Percentiles rank a stretch among this genome's conserved stretches.
Evolutionary conservation across 2,888 invertebrate genomes (phyloP).

Genomic region (Adelognathus sp.): DNA sequence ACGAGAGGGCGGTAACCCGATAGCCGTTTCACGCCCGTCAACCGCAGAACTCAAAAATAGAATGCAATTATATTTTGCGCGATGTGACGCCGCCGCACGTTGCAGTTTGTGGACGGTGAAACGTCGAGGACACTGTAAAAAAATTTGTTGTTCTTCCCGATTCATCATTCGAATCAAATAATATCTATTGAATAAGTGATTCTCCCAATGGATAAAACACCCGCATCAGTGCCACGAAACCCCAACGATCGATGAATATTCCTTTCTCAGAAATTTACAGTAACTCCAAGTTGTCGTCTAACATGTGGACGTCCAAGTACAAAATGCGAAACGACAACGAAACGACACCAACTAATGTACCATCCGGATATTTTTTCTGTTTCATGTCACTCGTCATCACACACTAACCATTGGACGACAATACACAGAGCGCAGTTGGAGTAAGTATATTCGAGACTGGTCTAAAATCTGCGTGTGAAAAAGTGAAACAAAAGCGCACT

Average conservation of each 20-base stretch:
- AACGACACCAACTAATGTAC: conserved; percentile 44
- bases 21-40: too few species aligned
- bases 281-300: conserved; percentile 12
- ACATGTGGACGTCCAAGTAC: conserved; percentile 26
- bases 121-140: too few species aligned
- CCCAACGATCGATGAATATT: too few species aligned
- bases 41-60: too few species aligned
- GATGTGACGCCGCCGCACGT: too few species aligned
- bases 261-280: conserved; percentile 8
- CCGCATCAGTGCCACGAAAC: not conserved
- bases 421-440: conserved; percentile 80
- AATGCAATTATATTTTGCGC: too few species aligned
- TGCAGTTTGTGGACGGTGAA: too few species aligned
- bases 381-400: conserved; percentile 71
- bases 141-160: too few species aligned
- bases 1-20: too few species aligned
- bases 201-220: not conserved
- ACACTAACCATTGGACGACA: conserved; percentile 56
- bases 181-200: too few species aligned
- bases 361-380: conserved; percentile 68
- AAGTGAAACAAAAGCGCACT: not conserved
- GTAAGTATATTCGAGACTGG: conserved; percentile 75
- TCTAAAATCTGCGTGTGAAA: conserved; percentile 43
- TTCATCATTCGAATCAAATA: too few species aligned
- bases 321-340: conserved; percentile 18